A percentile compares a stretch with the other conserved stretches of the same genome.
phyloP scores from a whole-genome alignment of 1,140 invertebrate genomes.

The Habropoda laboriosa region DNA sequence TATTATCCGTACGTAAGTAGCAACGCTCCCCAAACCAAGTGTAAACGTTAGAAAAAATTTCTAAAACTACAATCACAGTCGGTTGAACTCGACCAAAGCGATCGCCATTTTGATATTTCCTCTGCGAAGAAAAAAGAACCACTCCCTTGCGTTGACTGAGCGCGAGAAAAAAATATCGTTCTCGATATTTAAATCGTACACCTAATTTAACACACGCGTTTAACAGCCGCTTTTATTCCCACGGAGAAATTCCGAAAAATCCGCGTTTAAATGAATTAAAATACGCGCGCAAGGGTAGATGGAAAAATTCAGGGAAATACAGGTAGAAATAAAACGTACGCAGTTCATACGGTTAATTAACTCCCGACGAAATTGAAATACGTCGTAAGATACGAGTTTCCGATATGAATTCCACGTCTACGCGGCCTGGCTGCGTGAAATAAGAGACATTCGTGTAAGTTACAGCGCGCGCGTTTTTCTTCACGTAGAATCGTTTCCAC shows the following conservation, averaged over 20 bases:
- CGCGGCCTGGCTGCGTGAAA: neutral
- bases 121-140: no score
- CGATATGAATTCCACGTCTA: conserved; percentile 10
- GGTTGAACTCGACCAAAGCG: no score
- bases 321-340: neutral
- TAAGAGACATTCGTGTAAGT: neutral
- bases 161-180: neutral
- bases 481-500: neutral
- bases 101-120: no score
- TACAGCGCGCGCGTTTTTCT: neutral
- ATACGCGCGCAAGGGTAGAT: neutral
- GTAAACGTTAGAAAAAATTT: no score
- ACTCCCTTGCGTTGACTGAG: no score
- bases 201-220: conserved; percentile 2
- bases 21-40: no score
- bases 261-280: neutral
- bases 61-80: no score
- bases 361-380: conserved; percentile 7
- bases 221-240: neutral
- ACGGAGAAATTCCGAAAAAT: neutral
- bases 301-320: conserved; percentile 14
- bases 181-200: neutral
- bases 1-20: no score
- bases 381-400: conserved; percentile 18
- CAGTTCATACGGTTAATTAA: conserved; percentile 24